Evolutionary conservation across 53 echinoderm and acorn worm genomes (phyloP).

Genomic region (Holothuria scabra): DNA sequence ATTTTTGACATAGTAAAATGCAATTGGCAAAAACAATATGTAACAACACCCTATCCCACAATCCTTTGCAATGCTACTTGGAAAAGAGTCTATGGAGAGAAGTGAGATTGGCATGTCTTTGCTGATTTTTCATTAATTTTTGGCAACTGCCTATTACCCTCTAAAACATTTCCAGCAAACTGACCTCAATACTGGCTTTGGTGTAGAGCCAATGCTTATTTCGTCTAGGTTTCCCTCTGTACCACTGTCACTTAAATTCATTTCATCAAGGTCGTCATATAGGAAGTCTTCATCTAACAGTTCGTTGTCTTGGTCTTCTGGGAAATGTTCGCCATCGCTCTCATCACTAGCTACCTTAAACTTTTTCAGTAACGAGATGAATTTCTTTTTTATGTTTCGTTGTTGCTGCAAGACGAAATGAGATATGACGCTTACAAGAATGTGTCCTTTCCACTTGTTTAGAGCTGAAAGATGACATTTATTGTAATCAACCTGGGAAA

Average conservation of each 20-base stretch:
- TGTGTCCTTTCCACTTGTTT: too few relatives aligned
- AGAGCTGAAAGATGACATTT: too few relatives aligned
- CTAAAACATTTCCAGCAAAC: neutral
- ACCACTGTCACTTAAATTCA: slow-evolving; percentile 95
- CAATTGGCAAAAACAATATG: too few relatives aligned
- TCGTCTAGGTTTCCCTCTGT: slow-evolving; percentile 91
- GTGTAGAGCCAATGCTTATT: slow-evolving; percentile 96
- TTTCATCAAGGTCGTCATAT: slow-evolving; percentile 90
- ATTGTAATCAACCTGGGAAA: too few relatives aligned
- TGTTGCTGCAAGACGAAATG: slow-evolving; percentile 61
- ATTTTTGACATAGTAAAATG: too few relatives aligned
- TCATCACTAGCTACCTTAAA: slow-evolving; percentile 98
- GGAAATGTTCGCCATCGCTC: slow-evolving; percentile 91
- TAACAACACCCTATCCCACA: too few relatives aligned
- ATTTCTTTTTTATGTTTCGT: slow-evolving; percentile 99
- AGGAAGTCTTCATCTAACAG: slow-evolving; percentile 94
- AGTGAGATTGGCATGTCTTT: too few relatives aligned
- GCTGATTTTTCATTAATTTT: too few relatives aligned
- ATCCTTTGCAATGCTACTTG: too few relatives aligned
- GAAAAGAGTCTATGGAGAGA: too few relatives aligned
- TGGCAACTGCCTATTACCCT: too few relatives aligned
- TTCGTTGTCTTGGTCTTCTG: slow-evolving; percentile 86
- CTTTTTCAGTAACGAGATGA: slow-evolving; percentile 93
- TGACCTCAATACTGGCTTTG: slow-evolving; percentile 96
- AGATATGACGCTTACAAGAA: too few relatives aligned